phyloP scores from a whole-genome alignment of 2,797 vertebrate species.

The Gymnodraco acuticeps region DNA sequence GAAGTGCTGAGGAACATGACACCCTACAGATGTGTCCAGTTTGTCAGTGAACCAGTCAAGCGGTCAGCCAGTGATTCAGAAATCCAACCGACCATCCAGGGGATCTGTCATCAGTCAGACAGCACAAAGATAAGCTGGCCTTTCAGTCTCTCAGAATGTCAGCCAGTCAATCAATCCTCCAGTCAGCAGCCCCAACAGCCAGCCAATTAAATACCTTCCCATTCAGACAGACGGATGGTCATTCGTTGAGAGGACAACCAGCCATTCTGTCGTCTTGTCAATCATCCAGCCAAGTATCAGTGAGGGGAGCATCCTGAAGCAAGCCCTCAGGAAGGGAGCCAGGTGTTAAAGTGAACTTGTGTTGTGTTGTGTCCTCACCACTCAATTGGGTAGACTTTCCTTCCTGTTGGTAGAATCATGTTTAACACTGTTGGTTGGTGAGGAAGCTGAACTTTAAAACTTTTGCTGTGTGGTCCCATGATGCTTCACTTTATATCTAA shows the following conservation, averaged over 20 bases:
- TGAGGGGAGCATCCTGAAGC: background rate
- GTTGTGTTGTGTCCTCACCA: background rate
- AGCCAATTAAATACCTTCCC: background rate
- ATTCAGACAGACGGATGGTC: constrained; percentile 12
- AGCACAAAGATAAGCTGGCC: background rate
- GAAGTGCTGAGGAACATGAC: background rate
- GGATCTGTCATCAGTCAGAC: constrained; percentile 11
- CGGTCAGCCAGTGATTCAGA: constrained; percentile 23
- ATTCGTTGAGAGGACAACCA: background rate
- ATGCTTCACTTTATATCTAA: constrained; percentile 19
- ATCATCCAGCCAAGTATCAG: constrained; percentile 27
- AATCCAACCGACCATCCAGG: constrained; percentile 22
- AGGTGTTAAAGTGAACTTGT: too few species aligned
- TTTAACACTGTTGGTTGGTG: background rate
- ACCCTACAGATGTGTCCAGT: background rate
- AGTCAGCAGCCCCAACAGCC: constrained; percentile 8
- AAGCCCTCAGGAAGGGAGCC: too few species aligned
- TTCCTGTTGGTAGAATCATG: background rate
- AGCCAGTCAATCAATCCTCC: constrained; percentile 1
- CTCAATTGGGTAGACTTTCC: background rate
- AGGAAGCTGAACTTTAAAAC: background rate
- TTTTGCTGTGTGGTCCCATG: background rate
- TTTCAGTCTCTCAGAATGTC: constrained; percentile 5
- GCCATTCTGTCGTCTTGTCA: background rate
- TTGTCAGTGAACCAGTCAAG: constrained; percentile 25